Base-by-base conservation (phyloP, 2,113 vertebrate genomes). In the Dipodomys ordii region DNA sequence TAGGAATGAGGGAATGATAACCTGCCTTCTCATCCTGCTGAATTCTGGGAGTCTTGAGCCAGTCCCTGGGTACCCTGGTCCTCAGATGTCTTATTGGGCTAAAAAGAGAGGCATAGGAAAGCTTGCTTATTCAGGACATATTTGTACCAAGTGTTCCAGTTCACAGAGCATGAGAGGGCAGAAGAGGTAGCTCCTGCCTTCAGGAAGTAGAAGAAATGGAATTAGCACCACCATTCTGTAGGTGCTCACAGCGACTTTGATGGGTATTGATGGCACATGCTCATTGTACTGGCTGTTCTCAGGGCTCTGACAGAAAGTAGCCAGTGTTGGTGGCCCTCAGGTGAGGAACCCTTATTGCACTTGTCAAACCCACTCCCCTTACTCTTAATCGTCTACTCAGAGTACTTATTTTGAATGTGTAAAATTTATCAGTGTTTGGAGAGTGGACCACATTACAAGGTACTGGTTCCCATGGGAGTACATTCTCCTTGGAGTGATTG, bases 111-210 rank as follows among this genome's bases (percentile, higher is more conserved):
- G 18, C 35, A 7, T 2, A 1, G 72, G 68, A 4, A 11, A 13
- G 18, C 0, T 23, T 32, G 46, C 62, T 78, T 39, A 44, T 60
- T 74, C 16, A n/a, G 0, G 35, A 22, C 2, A 4, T 67, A 4
- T 85, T 86, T 93, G 9, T 60, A 12, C 27, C 83, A 4, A 83
- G 71, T 68, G n/a, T 25, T 80, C 44, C 23, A 46, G 65, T 77
- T 57, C 16, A 3, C 7, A 18, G 82, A 22, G 8, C 39, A 53
- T 16, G 39, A 72, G 22, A 39, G 25, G 72, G 44, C 16, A 6
- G 73, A 22, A 35, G 16, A 16, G 16, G 11, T 28, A n/a, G 53
- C 80, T 25, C 28, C 71, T 68, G 15, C 32, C 80, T 62, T 60
- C 32, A 30, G 22, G 72, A 49, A 27, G 25, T 4, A 2, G n/a